Percentiles rank a stretch among this genome's conserved stretches.
These are phyloP conservation scores for Porites australiensis DNA, from an alignment of 64 coral and sea anemone genomes.

Conservation along the genomic window DNA sequence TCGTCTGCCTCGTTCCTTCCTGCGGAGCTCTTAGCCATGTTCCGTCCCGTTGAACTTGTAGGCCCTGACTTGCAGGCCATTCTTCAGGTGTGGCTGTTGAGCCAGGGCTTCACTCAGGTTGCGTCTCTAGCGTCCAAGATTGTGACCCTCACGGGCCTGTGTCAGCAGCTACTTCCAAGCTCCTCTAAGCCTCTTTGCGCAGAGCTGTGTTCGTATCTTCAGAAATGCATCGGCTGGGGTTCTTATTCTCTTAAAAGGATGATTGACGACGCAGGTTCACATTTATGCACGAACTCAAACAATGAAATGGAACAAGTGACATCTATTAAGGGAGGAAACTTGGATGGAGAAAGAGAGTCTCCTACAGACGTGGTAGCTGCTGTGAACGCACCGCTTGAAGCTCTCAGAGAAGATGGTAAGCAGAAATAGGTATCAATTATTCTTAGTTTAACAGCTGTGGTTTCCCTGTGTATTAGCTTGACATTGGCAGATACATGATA, in stretches of 20 bases:
- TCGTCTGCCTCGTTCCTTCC: slow-evolving; percentile 79
- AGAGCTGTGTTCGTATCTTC: slow-evolving; percentile 71
- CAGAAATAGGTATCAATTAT: neutral
- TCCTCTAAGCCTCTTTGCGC: slow-evolving; percentile 33
- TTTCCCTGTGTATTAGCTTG: no score
- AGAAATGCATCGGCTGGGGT: slow-evolving; percentile 86
- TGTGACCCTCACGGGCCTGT: slow-evolving; percentile 72
- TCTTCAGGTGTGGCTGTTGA: slow-evolving; percentile 82
- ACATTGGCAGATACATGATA: no score
- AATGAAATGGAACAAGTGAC: neutral
- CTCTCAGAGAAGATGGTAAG: slow-evolving; percentile 41
- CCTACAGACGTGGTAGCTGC: slow-evolving; percentile 68
- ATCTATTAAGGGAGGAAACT: neutral
- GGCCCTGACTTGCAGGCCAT: slow-evolving; percentile 84
- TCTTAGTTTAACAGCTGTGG: no score
- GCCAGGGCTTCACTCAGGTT: slow-evolving; percentile 88
- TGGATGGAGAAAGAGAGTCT: slow-evolving; percentile 20
- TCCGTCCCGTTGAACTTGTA: slow-evolving; percentile 84
- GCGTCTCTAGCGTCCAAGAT: slow-evolving; percentile 79
- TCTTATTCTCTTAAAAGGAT: slow-evolving; percentile 74
- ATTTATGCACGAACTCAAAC: slow-evolving; percentile 50
- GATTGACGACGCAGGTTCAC: slow-evolving; percentile 80
- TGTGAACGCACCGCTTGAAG: slow-evolving; percentile 52
- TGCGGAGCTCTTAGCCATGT: slow-evolving; percentile 70
- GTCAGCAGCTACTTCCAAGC: slow-evolving; percentile 72